A percentile compares a stretch with the other conserved stretches of the same genome.
Evolutionary conservation across 2,888 invertebrate species (phyloP).

Genomic region (Thysanoteuthis rhombus): DNA sequence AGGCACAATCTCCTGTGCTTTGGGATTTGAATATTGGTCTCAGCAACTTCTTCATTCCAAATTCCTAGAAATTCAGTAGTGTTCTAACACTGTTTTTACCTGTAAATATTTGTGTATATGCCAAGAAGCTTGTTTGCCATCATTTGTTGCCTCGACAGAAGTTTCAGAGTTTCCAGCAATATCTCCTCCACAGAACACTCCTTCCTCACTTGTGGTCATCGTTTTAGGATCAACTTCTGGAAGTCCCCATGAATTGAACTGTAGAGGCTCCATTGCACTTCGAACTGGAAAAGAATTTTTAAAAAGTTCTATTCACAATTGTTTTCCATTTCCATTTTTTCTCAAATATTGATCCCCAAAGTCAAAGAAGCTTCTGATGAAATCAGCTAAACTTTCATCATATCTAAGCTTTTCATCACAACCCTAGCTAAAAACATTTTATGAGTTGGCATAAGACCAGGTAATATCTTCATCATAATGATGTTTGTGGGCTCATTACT

Average conservation of each 20-base stretch:
- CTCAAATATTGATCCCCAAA: background rate
- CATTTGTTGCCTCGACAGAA: conserved; percentile 97
- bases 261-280: conserved; percentile 80
- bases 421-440: too few species aligned
- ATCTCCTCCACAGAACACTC: conserved; percentile 94
- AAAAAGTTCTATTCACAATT: background rate
- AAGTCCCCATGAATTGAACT: conserved; percentile 80
- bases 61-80: too few species aligned
- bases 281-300: conserved; percentile 59
- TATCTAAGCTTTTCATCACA: too few species aligned
- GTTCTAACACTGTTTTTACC: conserved; percentile 70
- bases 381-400: too few species aligned
- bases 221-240: conserved; percentile 83
- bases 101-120: conserved; percentile 91
- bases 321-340: background rate
- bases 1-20: too few species aligned
- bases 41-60: too few species aligned
- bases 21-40: too few species aligned
- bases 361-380: too few species aligned
- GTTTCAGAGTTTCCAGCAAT: conserved; percentile 94
- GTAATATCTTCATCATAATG: too few species aligned
- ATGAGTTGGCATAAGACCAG: too few species aligned
- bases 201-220: conserved; percentile 81
- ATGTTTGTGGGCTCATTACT: too few species aligned
- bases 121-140: conserved; percentile 98